These are phyloP conservation scores for Spialia ferax DNA, from an alignment of 2,888 invertebrate genomes.

Conservation along the genomic window DNA sequence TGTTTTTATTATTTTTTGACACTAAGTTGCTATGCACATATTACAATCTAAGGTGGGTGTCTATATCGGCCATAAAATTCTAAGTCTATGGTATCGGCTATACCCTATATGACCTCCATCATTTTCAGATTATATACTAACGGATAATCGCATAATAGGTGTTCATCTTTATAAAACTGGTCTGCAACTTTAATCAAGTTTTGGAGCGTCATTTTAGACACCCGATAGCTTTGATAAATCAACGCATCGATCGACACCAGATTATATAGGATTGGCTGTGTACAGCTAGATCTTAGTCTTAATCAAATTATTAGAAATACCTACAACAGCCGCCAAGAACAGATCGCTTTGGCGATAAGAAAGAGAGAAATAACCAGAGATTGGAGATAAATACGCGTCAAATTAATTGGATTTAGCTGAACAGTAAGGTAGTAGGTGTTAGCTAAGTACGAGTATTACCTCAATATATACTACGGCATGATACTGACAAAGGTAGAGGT, in stretches of 20 bases:
- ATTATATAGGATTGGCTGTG: not conserved
- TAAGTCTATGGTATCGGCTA: too few species aligned
- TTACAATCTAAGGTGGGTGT: too few species aligned
- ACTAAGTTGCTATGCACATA: too few species aligned
- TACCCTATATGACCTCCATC: too few species aligned
- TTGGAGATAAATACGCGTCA: slow-evolving; percentile 2
- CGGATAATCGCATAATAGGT: too few species aligned
- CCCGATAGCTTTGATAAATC: slow-evolving; percentile 7
- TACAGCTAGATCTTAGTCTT: slow-evolving; percentile 9
- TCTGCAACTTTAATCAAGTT: not conserved
- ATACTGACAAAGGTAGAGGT: too few species aligned
- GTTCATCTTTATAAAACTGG: too few species aligned
- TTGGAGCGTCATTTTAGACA: not conserved
- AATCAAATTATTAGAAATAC: slow-evolving; percentile 9
- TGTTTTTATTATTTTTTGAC: too few species aligned
- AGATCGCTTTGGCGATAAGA: not conserved
- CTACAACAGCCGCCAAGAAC: not conserved
- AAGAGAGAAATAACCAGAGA: not conserved
- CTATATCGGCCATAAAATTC: too few species aligned
- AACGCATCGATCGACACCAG: slow-evolving; percentile 1
- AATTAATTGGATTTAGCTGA: not conserved
- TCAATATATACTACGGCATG: too few species aligned
- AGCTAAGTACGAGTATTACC: too few species aligned
- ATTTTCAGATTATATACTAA: too few species aligned
- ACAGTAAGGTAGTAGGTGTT: not conserved